Conservation (phyloP, 2,113 vertebrate species). For the Zootoca vivipara region DNA sequence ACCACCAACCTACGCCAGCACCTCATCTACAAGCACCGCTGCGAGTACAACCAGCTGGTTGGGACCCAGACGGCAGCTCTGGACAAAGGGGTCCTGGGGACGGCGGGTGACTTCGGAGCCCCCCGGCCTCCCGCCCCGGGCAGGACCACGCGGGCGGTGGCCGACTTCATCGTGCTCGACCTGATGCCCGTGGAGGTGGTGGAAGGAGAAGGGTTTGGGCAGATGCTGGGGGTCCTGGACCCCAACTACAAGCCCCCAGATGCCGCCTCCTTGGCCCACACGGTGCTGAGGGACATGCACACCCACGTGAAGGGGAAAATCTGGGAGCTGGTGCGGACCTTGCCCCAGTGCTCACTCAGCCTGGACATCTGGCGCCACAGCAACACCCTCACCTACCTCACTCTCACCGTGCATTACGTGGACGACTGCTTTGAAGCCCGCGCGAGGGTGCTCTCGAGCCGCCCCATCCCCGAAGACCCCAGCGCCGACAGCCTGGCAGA, state of each 20-base stretch:
- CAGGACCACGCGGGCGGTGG: constrained; percentile 67
- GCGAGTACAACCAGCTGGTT: constrained; percentile 60
- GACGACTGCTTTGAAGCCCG: constrained; percentile 66
- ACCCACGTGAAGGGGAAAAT: constrained; percentile 37
- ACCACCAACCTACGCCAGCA: constrained; percentile 71
- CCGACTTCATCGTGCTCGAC: constrained; percentile 75
- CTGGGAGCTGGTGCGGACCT: constrained; percentile 56
- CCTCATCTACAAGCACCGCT: constrained; percentile 72
- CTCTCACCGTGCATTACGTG: constrained; percentile 74
- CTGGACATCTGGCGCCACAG: constrained; percentile 74
- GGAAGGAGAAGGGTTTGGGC: constrained; percentile 75
- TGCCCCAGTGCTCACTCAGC: constrained; percentile 64
- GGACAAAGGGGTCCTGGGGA: not conserved
- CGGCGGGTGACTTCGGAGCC: not conserved
- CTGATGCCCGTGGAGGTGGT: constrained; percentile 70
- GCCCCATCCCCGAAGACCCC: constrained; percentile 46
- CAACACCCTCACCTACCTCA: constrained; percentile 71
- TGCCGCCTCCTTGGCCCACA: constrained; percentile 53
- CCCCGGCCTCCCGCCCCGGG: not conserved
- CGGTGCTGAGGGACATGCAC: constrained; percentile 48
- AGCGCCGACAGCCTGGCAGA: constrained; percentile 48
- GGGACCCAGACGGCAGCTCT: constrained; percentile 23
- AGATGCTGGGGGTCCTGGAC: constrained; percentile 69
- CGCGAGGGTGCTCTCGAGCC: constrained; percentile 69
- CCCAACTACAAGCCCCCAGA: constrained; percentile 72